A percentile compares a stretch with the other conserved stretches of the same genome.
Conservation (phyloP, 2,888 invertebrate genomes). For the Cheilosia scutellata region DNA sequence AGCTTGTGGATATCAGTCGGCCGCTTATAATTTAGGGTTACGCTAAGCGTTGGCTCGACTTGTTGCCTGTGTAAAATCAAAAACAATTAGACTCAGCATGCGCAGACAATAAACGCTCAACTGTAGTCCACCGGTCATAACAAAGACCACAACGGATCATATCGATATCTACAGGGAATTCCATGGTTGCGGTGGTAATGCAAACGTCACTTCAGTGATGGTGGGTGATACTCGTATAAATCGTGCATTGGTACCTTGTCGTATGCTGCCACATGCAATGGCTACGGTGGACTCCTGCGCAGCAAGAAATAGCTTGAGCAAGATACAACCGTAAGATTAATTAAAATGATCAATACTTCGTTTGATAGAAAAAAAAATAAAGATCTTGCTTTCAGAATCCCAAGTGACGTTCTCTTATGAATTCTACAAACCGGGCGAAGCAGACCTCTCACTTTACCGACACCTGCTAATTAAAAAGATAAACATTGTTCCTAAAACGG, state of each 20-base stretch:
- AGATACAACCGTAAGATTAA: neutral
- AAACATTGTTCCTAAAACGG: neutral
- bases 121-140: conserved; percentile 5
- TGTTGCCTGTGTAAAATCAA: conserved; percentile 22
- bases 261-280: neutral
- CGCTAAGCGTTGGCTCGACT: neutral
- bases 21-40: neutral
- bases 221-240: neutral
- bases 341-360: conserved; percentile 2
- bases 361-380: neutral
- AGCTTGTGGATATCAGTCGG: neutral
- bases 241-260: neutral
- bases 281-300: neutral
- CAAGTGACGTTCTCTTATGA: neutral
- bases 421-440: neutral
- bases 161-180: neutral
- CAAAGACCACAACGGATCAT: conserved; percentile 4
- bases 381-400: too few relatives aligned
- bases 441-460: neutral
- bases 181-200: neutral
- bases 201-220: neutral
- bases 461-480: neutral
- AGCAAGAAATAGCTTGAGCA: neutral
- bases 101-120: neutral
- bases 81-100: conserved; percentile 46